These are phyloP conservation scores for Eledona agricola DNA, from an alignment of 2,888 invertebrate genomes.

Conservation along the genomic window DNA sequence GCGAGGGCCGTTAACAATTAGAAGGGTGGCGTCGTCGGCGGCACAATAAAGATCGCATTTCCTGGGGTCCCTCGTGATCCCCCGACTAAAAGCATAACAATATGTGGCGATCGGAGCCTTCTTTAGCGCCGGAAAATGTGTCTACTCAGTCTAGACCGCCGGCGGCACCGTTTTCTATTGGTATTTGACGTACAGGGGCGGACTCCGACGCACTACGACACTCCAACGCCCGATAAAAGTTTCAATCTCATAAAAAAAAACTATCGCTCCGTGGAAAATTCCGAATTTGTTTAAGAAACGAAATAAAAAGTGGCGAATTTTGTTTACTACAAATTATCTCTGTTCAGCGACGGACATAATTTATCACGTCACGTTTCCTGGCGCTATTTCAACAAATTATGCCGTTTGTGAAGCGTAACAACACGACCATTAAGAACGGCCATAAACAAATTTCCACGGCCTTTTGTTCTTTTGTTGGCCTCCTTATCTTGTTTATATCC, in stretches of 20 bases:
- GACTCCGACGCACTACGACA: constrained; percentile 18
- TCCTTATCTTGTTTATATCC: background rate
- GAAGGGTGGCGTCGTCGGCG: constrained; percentile 35
- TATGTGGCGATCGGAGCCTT: constrained; percentile 51
- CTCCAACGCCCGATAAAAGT: no score
- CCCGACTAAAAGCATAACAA: constrained; percentile 45
- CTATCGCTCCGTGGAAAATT: background rate
- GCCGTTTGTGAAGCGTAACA: constrained; percentile 20
- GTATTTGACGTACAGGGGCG: constrained; percentile 45
- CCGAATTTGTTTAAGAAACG: constrained; percentile 6
- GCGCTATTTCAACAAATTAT: constrained; percentile 24
- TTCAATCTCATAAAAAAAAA: no score
- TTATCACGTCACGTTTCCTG: constrained; percentile 17
- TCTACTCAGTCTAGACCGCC: constrained; percentile 49
- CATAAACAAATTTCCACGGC: constrained; percentile 11
- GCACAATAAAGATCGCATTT: constrained; percentile 43
- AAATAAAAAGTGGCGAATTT: constrained; percentile 16
- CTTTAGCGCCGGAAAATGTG: constrained; percentile 50
- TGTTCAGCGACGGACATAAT: constrained; percentile 2
- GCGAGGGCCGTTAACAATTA: constrained; percentile 40
- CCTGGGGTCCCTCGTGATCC: constrained; percentile 35
- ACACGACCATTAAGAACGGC: constrained; percentile 9
- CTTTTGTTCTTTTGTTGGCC: constrained; percentile 11
- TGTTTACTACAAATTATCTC: constrained; percentile 18
- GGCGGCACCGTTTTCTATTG: constrained; percentile 46